Evolutionary conservation across 2,797 vertebrate species (phyloP).

Genomic region (Ataeniobius toweri): DNA sequence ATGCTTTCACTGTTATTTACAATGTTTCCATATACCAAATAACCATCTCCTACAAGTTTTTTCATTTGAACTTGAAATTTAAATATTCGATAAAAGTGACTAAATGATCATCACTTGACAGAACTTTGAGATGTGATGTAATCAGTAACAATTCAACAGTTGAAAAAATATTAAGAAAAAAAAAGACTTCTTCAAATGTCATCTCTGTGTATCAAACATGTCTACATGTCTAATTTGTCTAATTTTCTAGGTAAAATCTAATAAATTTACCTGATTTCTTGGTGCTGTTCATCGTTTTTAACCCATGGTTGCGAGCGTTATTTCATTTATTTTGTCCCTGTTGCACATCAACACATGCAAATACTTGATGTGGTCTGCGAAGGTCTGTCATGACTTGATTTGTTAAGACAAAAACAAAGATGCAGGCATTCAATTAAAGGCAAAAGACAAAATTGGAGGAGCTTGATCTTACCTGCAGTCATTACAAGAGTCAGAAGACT

Average conservation of each 20-base stretch:
- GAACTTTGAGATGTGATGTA: background rate
- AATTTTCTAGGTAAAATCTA: too few relatives aligned
- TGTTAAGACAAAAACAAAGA: background rate
- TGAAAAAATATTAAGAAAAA: background rate
- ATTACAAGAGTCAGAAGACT: background rate
- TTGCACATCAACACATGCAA: background rate
- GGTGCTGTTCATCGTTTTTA: background rate
- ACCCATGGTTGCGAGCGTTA: background rate
- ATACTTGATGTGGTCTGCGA: background rate
- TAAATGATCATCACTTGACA: background rate
- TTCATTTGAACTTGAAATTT: background rate
- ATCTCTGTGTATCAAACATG: background rate
- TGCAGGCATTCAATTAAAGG: background rate
- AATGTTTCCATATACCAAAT: background rate
- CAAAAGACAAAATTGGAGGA: background rate
- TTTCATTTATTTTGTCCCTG: background rate
- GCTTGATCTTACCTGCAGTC: slow-evolving; percentile 1
- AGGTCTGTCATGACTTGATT: background rate
- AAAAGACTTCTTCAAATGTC: background rate
- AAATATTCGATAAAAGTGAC: background rate
- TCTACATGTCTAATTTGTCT: background rate
- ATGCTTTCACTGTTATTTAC: too few relatives aligned
- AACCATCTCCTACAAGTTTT: background rate
- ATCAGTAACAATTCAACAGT: background rate
- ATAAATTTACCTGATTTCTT: background rate